Conservation (phyloP, 2,888 invertebrate genomes). For the Drosophila sordidula region DNA sequence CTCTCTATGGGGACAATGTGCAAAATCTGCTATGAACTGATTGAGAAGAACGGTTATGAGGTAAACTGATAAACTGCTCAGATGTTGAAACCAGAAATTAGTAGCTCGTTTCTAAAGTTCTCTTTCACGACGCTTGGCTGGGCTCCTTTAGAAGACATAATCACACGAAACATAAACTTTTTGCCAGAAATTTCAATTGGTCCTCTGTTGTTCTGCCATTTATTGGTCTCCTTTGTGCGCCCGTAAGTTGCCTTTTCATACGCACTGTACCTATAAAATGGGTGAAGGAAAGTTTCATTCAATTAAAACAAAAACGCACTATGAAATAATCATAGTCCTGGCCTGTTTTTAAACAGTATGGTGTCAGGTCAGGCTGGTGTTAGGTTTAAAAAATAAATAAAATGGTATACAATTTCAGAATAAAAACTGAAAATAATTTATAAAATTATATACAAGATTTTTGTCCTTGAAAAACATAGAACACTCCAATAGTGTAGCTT, state of each 20-base stretch:
- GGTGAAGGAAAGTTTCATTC: background rate
- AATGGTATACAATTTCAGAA: no score
- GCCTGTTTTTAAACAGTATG: no score
- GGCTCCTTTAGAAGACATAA: conserved; percentile 60
- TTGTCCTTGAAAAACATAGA: no score
- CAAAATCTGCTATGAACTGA: conserved; percentile 44
- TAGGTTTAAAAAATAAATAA: no score
- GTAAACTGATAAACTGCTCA: conserved; percentile 19
- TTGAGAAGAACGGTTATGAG: conserved; percentile 37
- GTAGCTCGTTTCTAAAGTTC: conserved; percentile 37
- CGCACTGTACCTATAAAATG: background rate
- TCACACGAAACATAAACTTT: conserved; percentile 64
- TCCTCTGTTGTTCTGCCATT: conserved; percentile 15
- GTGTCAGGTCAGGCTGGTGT: no score
- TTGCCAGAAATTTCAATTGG: conserved; percentile 67
- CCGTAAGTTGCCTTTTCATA: conserved; percentile 13
- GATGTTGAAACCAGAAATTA: conserved; percentile 34
- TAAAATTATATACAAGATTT: no score
- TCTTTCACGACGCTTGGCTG: conserved; percentile 26
- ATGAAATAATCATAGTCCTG: no score
- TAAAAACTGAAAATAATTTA: no score
- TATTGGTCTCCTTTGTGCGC: conserved; percentile 15
- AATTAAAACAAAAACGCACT: background rate
- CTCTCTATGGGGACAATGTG: conserved; percentile 30
- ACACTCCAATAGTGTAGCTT: no score